Evolutionary conservation across 2,888 invertebrate genomes (phyloP), one percentile per base, ranked within the genome.

Genomic region (Eupeodes luniger): DNA sequence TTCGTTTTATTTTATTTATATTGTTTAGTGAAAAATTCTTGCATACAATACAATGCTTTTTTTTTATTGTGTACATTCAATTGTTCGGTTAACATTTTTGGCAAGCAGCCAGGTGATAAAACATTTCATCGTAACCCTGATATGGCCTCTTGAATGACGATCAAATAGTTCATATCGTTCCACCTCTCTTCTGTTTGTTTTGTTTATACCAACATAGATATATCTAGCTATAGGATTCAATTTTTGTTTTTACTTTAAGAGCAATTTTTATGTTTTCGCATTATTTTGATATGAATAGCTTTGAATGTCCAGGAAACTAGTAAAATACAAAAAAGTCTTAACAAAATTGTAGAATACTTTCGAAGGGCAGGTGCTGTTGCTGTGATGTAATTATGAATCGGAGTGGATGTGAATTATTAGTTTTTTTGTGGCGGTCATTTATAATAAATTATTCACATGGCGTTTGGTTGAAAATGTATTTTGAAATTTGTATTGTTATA

Each of bases 21-120:
- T 81, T 85, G 81, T 75, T 88, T 81, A 69, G 74, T 53, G 69
- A 40, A 62, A 81, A 84, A 85, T 88, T 75, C 85, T 88, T 85
- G 85, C 81, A 88, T 88, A 74, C 69, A 59, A 85, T 88, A 78
- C 85, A 85, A 85, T 81, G 88, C 49, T 84, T 80, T 85, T 88
- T 19, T 84, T 85, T 84, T 85, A 75, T 88, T 88, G 85, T 88
- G 85, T 75, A 88, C 88, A 75, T 81, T 88, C 88, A 88, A 88
- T 88, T 88, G 88, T 85, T 85, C 85, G 77, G 88, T 81, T 88
- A 85, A 88, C 81, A 88, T 81, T 88, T 85, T 81, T 88, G 88
- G 88, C 88, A 75, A 70, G 49, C 57, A 69, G 88, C 88, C 88
- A 88, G 88, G 88, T 84, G 85, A 81, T 85, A 88, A 84, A 85